Base-by-base conservation (phyloP, 2,113 vertebrate species). In the Channa maculata region DNA sequence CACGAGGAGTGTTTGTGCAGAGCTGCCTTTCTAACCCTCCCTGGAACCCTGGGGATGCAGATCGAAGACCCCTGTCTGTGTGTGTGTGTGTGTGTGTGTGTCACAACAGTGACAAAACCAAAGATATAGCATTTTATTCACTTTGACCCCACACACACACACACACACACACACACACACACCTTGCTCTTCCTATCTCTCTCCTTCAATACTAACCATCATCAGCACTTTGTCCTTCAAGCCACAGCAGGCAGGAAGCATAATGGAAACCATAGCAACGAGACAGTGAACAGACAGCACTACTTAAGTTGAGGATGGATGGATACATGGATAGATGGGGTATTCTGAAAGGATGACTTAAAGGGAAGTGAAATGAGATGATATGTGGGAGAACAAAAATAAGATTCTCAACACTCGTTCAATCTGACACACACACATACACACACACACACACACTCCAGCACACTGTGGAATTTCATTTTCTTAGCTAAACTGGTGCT, bases 231-330 rank as follows among this genome's bases (percentile, higher is more conserved):
- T 89, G 91, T 91, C 90, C 90, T 94, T 92, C 90, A 93, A 89
- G 89, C 75, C 75, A 85, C 59, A 87, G 84, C 77, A 80, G 75
- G 51, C 81, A 87, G 81, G 50, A 86, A 86, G 77, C 76, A 92
- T 92, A 86, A 86, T 87, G 74, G 92, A 87, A 92, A 90, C 93
- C 90, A 93, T 92, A 83, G 87, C 89, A 92, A 93, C 91, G 10
- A 84, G 80, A 84, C 77, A 66, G 81, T 37, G 55, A 71, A 75
- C 69, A 81, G 65, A 77, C 74, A 85, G 82, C 78, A 45, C 53
- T 65, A 60, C 62, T 81, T 43, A 83, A 75, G 11, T 55, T 39
- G 62, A 84, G 80, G 52, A 83, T 43, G 50, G 63, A 78, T 66
- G 44, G 60, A 83, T 43, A 46, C 63, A 78, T 66, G 44, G 60